Base-by-base conservation (phyloP, 1,140 invertebrate genomes). In the Acyrthosiphon pisum region DNA sequence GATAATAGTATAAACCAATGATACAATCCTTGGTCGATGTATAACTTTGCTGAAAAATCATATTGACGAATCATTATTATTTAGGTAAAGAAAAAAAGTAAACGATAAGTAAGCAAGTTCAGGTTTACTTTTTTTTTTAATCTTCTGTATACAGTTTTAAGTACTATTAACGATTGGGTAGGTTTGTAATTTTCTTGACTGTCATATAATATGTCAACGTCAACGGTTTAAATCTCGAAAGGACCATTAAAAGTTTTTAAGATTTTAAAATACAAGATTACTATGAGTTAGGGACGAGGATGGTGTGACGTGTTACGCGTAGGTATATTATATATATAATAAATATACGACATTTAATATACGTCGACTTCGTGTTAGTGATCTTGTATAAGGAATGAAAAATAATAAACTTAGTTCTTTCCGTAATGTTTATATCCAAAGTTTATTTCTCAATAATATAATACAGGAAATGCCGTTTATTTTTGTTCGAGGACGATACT, bases 391-490 rank as follows among this genome's bases (percentile, higher is more conserved):
- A 3, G 26, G 41, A 46, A 86, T 46, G 44, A 88, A 88, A 48
- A 48, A 48, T 48, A 48, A 50, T 46, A 88, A 88, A 88, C n/a
- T 1, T 30, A 46, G 86, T n/a, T 50, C n/a, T 88, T 50, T 88
- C 18, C 14, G 30, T 88, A 48, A 88, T 46, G 9, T n/a, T 48
- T 50, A 68, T 76, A n/a, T 76, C 60, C 30, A 46, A 88, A 88
- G 46, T 88, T 88, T 88, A 48, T 48, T 88, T 50, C 84, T 9
- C 18, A n/a, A 46, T 86, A 46, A 6, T 46, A 44, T 50, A 53
- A 53, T 56, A 14, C 48, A 89, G 88, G 88, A 89, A 89, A 89
- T 20, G 23, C n/a, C 56, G 37, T 89, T 56, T 89, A 56, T 56
- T 48, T 56, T 48, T 56, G 2, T 89, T 89, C 48, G 88, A 89